A percentile compares a stretch with the other conserved stretches of the same genome.
phyloP scores from a whole-genome alignment of 2,113 vertebrate genomes.

The Sprattus sprattus region DNA sequence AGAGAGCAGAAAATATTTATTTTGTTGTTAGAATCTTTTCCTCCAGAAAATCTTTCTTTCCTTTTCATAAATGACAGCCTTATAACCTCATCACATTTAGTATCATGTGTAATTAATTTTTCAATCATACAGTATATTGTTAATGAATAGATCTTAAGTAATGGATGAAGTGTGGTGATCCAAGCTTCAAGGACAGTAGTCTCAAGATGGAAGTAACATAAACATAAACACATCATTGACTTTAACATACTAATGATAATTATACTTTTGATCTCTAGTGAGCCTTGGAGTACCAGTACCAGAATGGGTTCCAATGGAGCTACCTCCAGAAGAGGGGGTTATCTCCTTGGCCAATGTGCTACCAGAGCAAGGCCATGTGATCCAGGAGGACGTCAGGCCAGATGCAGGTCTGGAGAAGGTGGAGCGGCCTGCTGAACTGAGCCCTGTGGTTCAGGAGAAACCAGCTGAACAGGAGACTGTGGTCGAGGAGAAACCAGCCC shows the following conservation, averaged over 20 bases:
- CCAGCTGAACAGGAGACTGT: neutral
- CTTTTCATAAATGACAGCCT: neutral
- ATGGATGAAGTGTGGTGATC: neutral
- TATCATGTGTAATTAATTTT: too few relatives aligned
- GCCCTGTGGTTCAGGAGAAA: neutral
- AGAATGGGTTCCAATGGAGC: neutral
- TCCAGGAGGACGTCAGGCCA: constrained; percentile 48
- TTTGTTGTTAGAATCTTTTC: neutral
- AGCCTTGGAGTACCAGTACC: constrained; percentile 38
- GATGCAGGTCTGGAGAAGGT: neutral
- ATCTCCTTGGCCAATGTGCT: constrained; percentile 41
- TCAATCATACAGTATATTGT: neutral
- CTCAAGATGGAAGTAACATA: neutral
- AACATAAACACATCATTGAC: neutral
- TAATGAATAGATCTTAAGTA: neutral
- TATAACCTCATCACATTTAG: too few relatives aligned
- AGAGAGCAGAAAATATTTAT: neutral
- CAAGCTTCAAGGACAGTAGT: neutral
- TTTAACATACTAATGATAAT: neutral
- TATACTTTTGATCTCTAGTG: constrained; percentile 44
- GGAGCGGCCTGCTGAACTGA: neutral
- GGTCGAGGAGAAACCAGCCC: neutral
- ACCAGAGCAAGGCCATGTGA: constrained; percentile 53
- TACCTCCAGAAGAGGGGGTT: constrained; percentile 7
- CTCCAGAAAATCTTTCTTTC: neutral